Evolutionary conservation across 1,140 invertebrate genomes (phyloP), one percentile per base, ranked within the genome.

Genomic region (Cotesia typhae): DNA sequence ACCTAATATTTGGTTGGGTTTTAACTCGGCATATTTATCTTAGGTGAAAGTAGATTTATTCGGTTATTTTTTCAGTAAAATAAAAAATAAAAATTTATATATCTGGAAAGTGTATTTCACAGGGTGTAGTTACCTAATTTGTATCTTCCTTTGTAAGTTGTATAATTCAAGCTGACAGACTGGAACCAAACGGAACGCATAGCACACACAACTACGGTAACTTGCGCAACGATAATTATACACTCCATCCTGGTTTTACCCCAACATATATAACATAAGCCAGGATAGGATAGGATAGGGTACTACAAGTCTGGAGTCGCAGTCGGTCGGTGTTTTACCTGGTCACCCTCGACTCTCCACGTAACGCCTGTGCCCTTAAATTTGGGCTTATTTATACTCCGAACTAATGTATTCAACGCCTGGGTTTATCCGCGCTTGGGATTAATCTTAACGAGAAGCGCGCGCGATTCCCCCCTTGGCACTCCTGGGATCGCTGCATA

Each of bases 221-320:
- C 84, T 85, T 83, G 83, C 80, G 75, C 82, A 83, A 82, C 83
- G 83, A 84, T 87, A 87, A 87, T 87, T 87, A 87, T 87, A 87
- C 85, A 82, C 84, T 85, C 77, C 81, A 82, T 81, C 78, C 80
- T 82, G 81, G 74, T 77, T 78, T 73, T 77, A 74, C 67, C 75
- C 71, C 73, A 67, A 53, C 35, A 63, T 57, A 57, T 57, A 57
- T 57, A 57, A 47, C 41, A 47, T 47, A 47, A 47, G 10, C 41
- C 41, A 47, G 41, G 41, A 10, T 47, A 47, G 41, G 5, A 47
- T 47, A 41, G 41, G 41, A 47, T 47, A 47, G 41, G 5, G 6
- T 47, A 41, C 38, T 41, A 47, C 41, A 47, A 47, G 41, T 47
- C n/a, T 57, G 41, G 6, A 47, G 41, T 47, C 41, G 41, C 41